A percentile compares a stretch with the other conserved stretches of the same genome.
These are phyloP conservation scores for Pachycephus smyrnensis DNA, from an alignment of 2,888 invertebrate species.

Conservation along the genomic window DNA sequence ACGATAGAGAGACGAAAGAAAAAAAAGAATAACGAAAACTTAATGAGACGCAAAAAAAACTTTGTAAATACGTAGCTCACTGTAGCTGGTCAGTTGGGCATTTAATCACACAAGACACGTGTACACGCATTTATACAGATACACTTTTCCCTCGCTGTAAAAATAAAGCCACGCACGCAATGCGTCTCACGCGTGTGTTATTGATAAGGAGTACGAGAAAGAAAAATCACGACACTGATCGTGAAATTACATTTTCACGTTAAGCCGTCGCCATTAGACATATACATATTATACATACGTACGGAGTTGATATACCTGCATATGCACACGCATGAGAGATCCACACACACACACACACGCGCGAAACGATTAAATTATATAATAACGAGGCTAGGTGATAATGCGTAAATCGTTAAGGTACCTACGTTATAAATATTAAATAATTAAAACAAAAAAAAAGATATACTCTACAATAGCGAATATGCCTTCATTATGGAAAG, in stretches of 20 bases:
- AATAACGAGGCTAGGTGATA: constrained; percentile 50
- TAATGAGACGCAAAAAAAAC: constrained; percentile 30
- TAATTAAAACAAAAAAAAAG: constrained; percentile 44
- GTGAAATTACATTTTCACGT: too few species aligned
- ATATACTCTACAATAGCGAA: constrained; percentile 56
- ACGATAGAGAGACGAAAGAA: constrained; percentile 18
- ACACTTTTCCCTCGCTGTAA: constrained; percentile 28
- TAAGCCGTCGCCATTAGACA: not conserved
- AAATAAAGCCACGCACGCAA: not conserved
- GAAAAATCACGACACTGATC: not conserved
- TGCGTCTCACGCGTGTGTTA: too few species aligned
- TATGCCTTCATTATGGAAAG: constrained; percentile 59
- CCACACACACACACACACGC: constrained; percentile 1
- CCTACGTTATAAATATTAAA: constrained; percentile 47
- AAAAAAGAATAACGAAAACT: constrained; percentile 30
- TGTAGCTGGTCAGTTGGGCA: constrained; percentile 59
- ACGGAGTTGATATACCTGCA: not conserved
- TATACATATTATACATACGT: not conserved
- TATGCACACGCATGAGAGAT: not conserved
- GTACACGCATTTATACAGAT: constrained; percentile 18
- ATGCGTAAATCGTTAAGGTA: constrained; percentile 49
- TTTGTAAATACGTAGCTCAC: constrained; percentile 56
- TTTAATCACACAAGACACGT: constrained; percentile 34
- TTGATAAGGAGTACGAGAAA: not conserved
- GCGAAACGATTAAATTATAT: constrained; percentile 28